phyloP scores from a whole-genome alignment of 2,888 invertebrate species.

The Latrodectus elegans region DNA sequence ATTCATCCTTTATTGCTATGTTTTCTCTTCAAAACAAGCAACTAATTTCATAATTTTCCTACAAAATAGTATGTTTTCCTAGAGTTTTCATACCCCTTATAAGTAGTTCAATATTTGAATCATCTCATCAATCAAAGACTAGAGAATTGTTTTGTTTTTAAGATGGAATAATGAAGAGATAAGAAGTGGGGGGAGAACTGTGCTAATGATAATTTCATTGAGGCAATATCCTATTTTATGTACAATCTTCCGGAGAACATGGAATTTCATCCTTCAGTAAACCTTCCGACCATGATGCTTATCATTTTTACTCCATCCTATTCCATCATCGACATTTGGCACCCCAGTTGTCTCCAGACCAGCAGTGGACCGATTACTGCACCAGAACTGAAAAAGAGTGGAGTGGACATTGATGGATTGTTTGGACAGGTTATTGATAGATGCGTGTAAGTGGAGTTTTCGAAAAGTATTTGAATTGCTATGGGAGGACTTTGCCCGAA shows the following conservation, averaged over 20 bases:
- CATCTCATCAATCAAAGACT: no score
- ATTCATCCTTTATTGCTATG: no score
- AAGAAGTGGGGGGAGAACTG: no score
- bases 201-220: not conserved
- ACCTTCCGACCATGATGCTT: not conserved
- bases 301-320: conserved; percentile 4
- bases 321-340: conserved; percentile 35
- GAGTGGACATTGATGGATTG: conserved; percentile 48
- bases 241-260: conserved; percentile 16
- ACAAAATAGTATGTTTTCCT: no score
- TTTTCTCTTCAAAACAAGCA: no score
- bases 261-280: conserved; percentile 38
- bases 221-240: conserved; percentile 28
- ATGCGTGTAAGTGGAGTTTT: conserved; percentile 25
- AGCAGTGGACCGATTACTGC: conserved; percentile 5
- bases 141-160: no score
- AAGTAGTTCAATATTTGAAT: no score
- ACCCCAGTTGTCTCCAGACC: conserved; percentile 22
- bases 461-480: conserved; percentile 32
- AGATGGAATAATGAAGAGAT: no score
- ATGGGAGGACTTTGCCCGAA: not conserved
- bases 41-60: no score
- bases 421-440: conserved; percentile 47
- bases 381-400: conserved; percentile 6
- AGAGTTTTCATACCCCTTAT: no score